Percentiles rank a stretch among this genome's conserved stretches.
phyloP scores from a whole-genome alignment of 2,113 vertebrate species.

The Hemiscyllium ocellatum region DNA sequence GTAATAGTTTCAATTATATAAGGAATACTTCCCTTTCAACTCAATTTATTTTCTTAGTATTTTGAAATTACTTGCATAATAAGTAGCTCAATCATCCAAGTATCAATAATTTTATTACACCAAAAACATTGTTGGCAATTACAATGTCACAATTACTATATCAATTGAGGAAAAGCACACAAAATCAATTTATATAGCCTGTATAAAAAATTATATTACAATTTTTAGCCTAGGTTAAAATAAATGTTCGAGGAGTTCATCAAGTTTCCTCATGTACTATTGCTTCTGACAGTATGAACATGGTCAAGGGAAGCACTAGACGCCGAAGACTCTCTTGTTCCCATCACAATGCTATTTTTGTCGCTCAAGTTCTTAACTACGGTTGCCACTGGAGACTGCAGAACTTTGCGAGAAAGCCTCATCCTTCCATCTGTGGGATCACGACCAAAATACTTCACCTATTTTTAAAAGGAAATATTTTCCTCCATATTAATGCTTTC shows the following conservation, averaged over 20 bases:
- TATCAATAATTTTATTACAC: slow-evolving; percentile 28
- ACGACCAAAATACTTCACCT: slow-evolving; percentile 96
- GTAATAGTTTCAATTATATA: background rate
- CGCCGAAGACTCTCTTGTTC: slow-evolving; percentile 42
- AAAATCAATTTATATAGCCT: background rate
- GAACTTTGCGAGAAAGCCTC: slow-evolving; percentile 90
- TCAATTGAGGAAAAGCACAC: background rate
- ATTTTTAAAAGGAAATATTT: slow-evolving; percentile 41
- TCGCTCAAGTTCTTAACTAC: slow-evolving; percentile 74
- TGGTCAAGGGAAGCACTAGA: slow-evolving; percentile 4
- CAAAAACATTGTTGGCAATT: background rate
- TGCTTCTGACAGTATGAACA: background rate
- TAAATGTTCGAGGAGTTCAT: slow-evolving; percentile 5
- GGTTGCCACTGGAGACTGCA: slow-evolving; percentile 70
- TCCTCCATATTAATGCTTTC: background rate
- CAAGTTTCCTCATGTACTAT: background rate
- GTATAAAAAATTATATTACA: slow-evolving; percentile 18
- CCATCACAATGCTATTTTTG: slow-evolving; percentile 75
- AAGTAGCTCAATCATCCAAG: background rate
- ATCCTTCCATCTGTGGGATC: slow-evolving; percentile 94
- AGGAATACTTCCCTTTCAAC: background rate
- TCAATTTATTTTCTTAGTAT: background rate
- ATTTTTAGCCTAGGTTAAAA: background rate
- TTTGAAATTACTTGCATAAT: background rate
- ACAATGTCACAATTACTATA: background rate